Conservation (phyloP, 2,888 invertebrate genomes). For the Thalpophila matura region DNA sequence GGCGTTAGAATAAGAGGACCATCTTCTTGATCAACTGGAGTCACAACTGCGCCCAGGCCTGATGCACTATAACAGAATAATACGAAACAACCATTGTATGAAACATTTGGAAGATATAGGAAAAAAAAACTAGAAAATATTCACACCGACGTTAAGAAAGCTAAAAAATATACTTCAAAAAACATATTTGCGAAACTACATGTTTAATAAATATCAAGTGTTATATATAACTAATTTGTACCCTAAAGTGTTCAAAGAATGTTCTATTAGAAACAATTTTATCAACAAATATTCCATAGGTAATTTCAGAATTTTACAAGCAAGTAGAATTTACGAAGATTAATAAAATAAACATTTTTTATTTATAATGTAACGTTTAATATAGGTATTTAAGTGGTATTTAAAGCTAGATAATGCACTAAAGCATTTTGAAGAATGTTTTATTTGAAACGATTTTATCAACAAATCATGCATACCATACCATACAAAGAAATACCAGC, state of each 20-base stretch:
- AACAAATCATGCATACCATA: no score
- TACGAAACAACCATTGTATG: no score
- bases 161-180: background rate
- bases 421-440: no score
- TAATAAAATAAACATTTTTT: no score
- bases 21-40: background rate
- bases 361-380: no score
- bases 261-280: background rate
- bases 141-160: constrained; percentile 6
- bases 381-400: no score
- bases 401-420: no score
- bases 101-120: no score
- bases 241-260: background rate
- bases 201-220: background rate
- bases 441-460: no score
- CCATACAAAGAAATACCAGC: no score
- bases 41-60: constrained; percentile 10
- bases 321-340: no score
- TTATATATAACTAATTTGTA: background rate
- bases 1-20: constrained; percentile 51
- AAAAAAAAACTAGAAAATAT: background rate
- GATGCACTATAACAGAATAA: background rate
- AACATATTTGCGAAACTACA: constrained; percentile 24
- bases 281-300: constrained; percentile 3
- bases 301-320: no score